Conservation (phyloP, 2,797 vertebrate species). For the Pelobates cultripes region DNA sequence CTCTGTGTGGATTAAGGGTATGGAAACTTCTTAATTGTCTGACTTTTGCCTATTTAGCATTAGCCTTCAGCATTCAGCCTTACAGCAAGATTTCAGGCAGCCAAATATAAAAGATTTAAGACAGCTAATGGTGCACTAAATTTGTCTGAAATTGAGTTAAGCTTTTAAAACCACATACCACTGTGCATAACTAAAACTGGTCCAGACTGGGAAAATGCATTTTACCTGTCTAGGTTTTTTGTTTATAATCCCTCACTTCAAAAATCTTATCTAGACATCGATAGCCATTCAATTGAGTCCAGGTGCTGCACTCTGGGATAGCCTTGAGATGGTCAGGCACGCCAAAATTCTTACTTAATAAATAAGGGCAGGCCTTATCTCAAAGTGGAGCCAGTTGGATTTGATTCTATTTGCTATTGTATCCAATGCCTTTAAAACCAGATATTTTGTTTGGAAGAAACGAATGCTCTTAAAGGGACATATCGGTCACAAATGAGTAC, state of each 20-base stretch:
- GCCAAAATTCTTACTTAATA: conserved; percentile 15
- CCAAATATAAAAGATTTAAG: too few species aligned
- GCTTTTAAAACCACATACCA: background rate
- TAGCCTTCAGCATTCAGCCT: too few species aligned
- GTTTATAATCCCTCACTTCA: conserved; percentile 25
- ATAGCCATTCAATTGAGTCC: conserved; percentile 3
- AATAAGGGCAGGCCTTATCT: conserved; percentile 27
- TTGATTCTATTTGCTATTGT: background rate
- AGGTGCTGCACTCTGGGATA: conserved; percentile 13
- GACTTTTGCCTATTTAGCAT: too few species aligned
- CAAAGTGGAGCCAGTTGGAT: conserved; percentile 1
- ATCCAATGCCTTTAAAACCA: background rate
- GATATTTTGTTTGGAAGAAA: background rate
- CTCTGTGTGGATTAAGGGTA: too few species aligned
- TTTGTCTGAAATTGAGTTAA: background rate
- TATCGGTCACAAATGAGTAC: too few species aligned
- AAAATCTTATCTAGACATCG: conserved; percentile 10
- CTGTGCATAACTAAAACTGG: background rate
- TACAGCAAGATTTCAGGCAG: too few species aligned
- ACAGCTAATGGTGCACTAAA: too few species aligned
- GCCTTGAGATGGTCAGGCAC: conserved; percentile 26
- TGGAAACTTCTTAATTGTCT: too few species aligned
- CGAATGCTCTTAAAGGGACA: background rate
- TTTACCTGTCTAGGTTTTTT: background rate
- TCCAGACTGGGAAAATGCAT: conserved; percentile 2